Evolutionary conservation across 2,113 vertebrate genomes (phyloP), one percentile per base, ranked within the genome.

Genomic region (Cyprinodon brontotheroides): DNA sequence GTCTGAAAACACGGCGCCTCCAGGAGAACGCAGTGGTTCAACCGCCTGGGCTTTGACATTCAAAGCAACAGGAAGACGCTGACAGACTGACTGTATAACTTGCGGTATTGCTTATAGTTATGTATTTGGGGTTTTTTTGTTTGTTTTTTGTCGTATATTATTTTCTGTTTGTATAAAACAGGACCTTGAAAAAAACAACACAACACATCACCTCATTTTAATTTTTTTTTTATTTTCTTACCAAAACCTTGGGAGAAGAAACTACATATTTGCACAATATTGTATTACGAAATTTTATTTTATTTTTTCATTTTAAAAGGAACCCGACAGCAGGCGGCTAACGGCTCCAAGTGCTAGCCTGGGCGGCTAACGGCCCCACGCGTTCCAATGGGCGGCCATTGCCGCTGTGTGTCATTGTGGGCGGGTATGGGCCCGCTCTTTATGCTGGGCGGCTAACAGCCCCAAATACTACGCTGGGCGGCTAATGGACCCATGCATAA

Each of bases 171-270:
- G 87, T 94, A 75, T 93, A 90, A 94, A 95, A 94, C 94, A 95
- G 94, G 94, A 95, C 93, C 95, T 95, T 89, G 77, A 89, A 91
- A 71, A 75, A 95, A 93, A 94, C 89, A 93, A 94, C 93, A 94
- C 94, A 95, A 95, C 94, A 92, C 95, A 95, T 94, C 95, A 95
- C 95, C 93, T 95, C 95, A 95, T 94, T 94, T 94, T 85, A 70
- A 78, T 83, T 85, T 80, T 12, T 79, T 29, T 29, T 68, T 80
- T 74, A 79, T 91, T 89, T 92, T 92, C 89, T 94, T 93, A 92
- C 93, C 93, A 94, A 94, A 94, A 93, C 93, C 94, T 92, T 81
- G 93, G 94, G 95, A 95, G 94, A 93, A 95, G 93, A 94, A 94
- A 94, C 93, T 82, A 86, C 70, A 77, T 67, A 79, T 93, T 92